Evolutionary conservation across 1,140 invertebrate species (phyloP), one percentile per base, ranked within the genome.

Genomic region (Ips nitidus): DNA sequence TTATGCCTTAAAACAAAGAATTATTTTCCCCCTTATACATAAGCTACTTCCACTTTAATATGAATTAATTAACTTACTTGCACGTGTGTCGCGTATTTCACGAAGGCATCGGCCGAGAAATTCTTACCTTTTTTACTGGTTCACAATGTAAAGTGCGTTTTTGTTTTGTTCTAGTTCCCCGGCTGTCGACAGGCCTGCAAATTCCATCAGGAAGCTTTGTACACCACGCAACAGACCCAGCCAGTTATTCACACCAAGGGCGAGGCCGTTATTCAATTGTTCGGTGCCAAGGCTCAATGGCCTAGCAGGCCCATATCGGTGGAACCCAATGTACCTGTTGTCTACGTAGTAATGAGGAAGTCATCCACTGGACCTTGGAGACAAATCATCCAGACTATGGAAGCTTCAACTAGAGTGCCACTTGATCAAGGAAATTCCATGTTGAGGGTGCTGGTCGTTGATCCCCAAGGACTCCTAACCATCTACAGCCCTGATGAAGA

Each of bases 331-430:
- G 76, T 79, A 8, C 86, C 86, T 22, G 76, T 88, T n/a, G 87
- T 89, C n/a, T 89, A 88, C 79, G 86, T 89, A 2, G 86, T 89
- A 37, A 88, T 89, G 86, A 80, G 87, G 2, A 83, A 87, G 66
- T 82, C 84, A 39, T 83, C 83, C 41, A 81, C 84, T 68, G 85
- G 85, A 5, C 85, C 84, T n/a, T 89, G 87, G 87, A 78, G 86
- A 56, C 87, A 89, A 81, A 86, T 89, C 57, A 85, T 86, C 71
- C 86, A 88, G 81, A 88, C 86, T 1, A 81, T 87, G 74, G 82
- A 86, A 22, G 76, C 86, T 60, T 84, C 84, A 4, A 86, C 86
- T 0, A 80, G 86, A 63, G 84, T 89, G 7, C 86, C 86, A 7
- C 78, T 82, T 4, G 78, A 80, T 68, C 84, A 86, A 64, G 82